Conservation (phyloP, 2,797 vertebrate species). For the Micromesistius poutassou region DNA sequence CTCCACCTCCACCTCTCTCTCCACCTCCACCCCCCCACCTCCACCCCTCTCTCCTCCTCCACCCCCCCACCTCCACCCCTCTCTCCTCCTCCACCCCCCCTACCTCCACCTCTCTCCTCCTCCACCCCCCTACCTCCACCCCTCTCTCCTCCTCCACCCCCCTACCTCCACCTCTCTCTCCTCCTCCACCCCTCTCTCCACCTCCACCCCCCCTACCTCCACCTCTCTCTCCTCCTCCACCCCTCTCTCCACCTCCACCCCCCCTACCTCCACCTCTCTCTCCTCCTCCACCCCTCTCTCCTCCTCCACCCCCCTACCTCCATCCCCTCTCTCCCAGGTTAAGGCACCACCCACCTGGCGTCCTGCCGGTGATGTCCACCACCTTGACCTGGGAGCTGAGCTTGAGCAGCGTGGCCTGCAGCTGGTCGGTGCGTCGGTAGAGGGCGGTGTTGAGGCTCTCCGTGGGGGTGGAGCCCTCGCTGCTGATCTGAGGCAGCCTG, state of each 20-base stretch:
- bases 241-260: too few relatives aligned
- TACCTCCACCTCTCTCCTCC: too few relatives aligned
- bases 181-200: too few relatives aligned
- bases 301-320: background rate
- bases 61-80: too few relatives aligned
- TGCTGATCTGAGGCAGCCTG: constrained; percentile 68
- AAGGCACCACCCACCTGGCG: constrained; percentile 65
- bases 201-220: too few relatives aligned
- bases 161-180: too few relatives aligned
- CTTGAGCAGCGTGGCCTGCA: constrained; percentile 82
- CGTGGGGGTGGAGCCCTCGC: constrained; percentile 60
- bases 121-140: background rate
- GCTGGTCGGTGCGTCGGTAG: constrained; percentile 82
- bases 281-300: background rate
- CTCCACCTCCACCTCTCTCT: too few relatives aligned
- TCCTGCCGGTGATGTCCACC: constrained; percentile 82
- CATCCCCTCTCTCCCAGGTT: background rate
- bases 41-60: background rate
- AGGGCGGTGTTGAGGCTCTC: constrained; percentile 72
- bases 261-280: background rate
- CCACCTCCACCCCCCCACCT: background rate
- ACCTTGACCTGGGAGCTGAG: constrained; percentile 82
- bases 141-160: background rate
- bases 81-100: too few relatives aligned
- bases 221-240: too few relatives aligned